Percentiles rank a stretch among this genome's conserved stretches.
phyloP scores from a whole-genome alignment of 1,140 invertebrate genomes.

The Gerris buenoi region DNA sequence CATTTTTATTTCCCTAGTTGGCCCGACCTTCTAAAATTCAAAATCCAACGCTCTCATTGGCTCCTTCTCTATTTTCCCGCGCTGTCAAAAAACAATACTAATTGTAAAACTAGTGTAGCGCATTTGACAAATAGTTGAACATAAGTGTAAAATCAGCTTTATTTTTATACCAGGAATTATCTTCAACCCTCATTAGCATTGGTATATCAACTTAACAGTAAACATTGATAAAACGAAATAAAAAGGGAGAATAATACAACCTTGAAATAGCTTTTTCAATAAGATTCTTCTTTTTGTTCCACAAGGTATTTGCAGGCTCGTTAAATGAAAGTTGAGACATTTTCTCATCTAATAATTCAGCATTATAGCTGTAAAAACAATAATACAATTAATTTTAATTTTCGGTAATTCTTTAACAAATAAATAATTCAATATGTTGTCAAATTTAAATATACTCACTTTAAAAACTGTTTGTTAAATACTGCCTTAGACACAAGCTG shows the following conservation, averaged over 20 bases:
- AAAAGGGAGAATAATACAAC: neutral
- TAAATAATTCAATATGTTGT: neutral
- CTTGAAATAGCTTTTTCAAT: neutral
- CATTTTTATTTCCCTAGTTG: no score
- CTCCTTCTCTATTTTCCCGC: no score
- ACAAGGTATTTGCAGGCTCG: neutral
- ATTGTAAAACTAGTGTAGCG: no score
- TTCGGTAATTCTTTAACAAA: no score
- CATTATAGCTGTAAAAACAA: neutral
- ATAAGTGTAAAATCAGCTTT: no score
- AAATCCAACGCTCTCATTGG: no score
- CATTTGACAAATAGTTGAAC: no score
- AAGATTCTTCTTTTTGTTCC: neutral
- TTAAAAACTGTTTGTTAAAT: constrained; percentile 19
- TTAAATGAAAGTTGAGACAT: neutral
- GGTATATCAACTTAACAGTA: no score
- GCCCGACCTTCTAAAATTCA: no score
- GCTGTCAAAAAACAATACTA: no score
- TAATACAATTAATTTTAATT: neutral
- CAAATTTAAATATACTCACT: constrained; percentile 8
- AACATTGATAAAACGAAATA: neutral
- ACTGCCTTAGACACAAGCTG: constrained; percentile 18
- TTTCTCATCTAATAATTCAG: neutral
- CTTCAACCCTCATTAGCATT: no score
- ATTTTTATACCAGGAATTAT: no score